Conservation (phyloP, 2,888 invertebrate species). For the Leptinotarsa tumamoca region DNA sequence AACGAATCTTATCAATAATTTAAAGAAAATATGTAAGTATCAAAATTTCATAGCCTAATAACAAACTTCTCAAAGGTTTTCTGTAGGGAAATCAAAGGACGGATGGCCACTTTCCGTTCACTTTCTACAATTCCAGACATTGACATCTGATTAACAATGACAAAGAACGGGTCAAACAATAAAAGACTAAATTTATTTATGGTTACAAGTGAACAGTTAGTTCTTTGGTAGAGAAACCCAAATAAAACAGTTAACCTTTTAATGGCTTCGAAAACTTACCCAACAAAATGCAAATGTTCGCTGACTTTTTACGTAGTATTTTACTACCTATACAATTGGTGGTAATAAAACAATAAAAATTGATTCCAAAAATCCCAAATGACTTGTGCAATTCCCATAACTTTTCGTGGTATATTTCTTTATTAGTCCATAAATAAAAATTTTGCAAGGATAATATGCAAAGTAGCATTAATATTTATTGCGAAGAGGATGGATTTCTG, state of each 20-base stretch:
- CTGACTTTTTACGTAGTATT: conserved; percentile 36
- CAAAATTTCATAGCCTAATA: too few species aligned
- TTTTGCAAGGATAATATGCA: conserved; percentile 39
- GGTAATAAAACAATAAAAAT: conserved; percentile 41
- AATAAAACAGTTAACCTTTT: conserved; percentile 15
- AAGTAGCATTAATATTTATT: conserved; percentile 35
- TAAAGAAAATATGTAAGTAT: too few species aligned
- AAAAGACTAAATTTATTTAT: neutral
- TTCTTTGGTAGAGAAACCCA: neutral
- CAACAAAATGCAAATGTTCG: conserved; percentile 35
- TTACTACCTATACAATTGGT: conserved; percentile 21
- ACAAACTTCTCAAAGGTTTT: too few species aligned
- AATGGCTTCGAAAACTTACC: conserved; percentile 18
- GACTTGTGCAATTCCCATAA: conserved; percentile 34
- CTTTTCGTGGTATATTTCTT: conserved; percentile 35
- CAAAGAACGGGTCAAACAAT: neutral
- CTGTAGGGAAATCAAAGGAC: too few species aligned
- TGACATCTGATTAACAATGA: neutral
- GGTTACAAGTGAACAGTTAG: conserved; percentile 4
- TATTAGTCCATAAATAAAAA: conserved; percentile 40
- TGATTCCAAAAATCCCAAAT: conserved; percentile 33
- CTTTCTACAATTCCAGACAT: too few species aligned
- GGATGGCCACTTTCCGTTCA: too few species aligned
- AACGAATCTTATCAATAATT: too few species aligned
- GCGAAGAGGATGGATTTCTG: conserved; percentile 31